Percentiles rank a stretch among this genome's conserved stretches.
phyloP scores from a whole-genome alignment of 2,888 invertebrate genomes.

The Elmis aenea region DNA sequence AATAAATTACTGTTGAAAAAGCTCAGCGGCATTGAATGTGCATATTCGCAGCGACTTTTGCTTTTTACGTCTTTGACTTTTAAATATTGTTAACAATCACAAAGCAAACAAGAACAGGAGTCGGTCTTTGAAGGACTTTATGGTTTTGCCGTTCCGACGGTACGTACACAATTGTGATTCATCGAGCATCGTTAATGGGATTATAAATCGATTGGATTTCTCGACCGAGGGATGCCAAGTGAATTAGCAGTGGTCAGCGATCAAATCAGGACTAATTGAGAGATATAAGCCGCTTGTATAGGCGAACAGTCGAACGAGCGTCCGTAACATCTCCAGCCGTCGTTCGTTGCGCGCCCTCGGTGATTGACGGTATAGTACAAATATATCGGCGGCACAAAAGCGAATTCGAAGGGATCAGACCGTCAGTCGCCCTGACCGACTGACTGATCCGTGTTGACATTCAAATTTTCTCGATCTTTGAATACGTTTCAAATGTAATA shows the following conservation, averaged over 20 bases:
- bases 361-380: constrained; percentile 12
- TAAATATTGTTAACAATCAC: too few relatives aligned
- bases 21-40: not conserved
- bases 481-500: constrained; percentile 41
- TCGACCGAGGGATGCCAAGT: constrained; percentile 24
- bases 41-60: too few relatives aligned
- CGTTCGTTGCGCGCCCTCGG: constrained; percentile 16
- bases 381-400: constrained; percentile 17
- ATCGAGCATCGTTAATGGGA: constrained; percentile 26
- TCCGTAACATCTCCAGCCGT: constrained; percentile 16
- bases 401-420: constrained; percentile 31
- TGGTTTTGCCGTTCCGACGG: not conserved
- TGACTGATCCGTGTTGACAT: constrained; percentile 48
- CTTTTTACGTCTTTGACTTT: too few relatives aligned
- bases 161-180: constrained; percentile 24
- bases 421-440: constrained; percentile 35
- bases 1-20: constrained; percentile 34
- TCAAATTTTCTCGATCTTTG: constrained; percentile 47
- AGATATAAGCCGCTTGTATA: constrained; percentile 30
- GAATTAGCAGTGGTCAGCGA: constrained; percentile 31
- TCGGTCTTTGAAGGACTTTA: too few relatives aligned
- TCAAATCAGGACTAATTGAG: constrained; percentile 36
- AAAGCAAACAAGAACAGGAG: too few relatives aligned
- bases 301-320: too few relatives aligned
- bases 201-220: constrained; percentile 29